Percentiles rank a stretch among this genome's conserved stretches.
Evolutionary conservation across 2,888 invertebrate species (phyloP).

Genomic region (Rosalia funebris): DNA sequence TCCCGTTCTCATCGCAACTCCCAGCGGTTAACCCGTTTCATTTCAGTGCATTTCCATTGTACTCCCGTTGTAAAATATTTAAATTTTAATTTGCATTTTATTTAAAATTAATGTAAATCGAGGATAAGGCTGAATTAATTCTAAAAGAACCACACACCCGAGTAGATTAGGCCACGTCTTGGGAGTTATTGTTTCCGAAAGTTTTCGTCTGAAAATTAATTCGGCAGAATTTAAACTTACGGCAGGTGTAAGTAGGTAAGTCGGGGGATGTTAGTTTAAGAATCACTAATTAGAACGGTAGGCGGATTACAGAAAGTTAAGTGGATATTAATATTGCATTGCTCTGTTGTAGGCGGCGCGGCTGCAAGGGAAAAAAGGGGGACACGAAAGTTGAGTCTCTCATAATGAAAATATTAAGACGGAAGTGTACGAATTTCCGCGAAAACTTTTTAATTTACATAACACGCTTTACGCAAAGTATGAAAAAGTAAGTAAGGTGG

Average conservation of each 20-base stretch:
- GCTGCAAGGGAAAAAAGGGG: too few relatives aligned
- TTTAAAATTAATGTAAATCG: slow-evolving; percentile 16
- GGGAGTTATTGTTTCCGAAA: neutral
- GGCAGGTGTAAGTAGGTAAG: too few relatives aligned
- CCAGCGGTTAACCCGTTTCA: slow-evolving; percentile 5
- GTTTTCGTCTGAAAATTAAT: neutral
- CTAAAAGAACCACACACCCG: neutral
- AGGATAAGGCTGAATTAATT: slow-evolving; percentile 5
- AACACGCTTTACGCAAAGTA: too few relatives aligned
- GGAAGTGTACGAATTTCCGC: too few relatives aligned
- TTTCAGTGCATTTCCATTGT: slow-evolving; percentile 3
- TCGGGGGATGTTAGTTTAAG: too few relatives aligned
- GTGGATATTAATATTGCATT: neutral
- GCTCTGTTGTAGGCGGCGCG: neutral
- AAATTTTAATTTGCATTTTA: slow-evolving; percentile 24
- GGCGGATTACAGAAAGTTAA: neutral
- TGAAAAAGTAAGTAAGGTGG: too few relatives aligned
- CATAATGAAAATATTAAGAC: neutral
- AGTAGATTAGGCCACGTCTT: neutral
- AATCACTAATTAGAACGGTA: neutral
- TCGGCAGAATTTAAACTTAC: neutral
- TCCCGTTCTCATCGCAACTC: neutral
- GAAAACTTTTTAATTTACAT: too few relatives aligned
- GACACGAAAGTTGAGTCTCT: too few relatives aligned
- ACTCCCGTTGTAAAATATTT: slow-evolving; percentile 8